phyloP scores from a whole-genome alignment of 2,888 invertebrate genomes.

The Luffia ferchaultella region DNA sequence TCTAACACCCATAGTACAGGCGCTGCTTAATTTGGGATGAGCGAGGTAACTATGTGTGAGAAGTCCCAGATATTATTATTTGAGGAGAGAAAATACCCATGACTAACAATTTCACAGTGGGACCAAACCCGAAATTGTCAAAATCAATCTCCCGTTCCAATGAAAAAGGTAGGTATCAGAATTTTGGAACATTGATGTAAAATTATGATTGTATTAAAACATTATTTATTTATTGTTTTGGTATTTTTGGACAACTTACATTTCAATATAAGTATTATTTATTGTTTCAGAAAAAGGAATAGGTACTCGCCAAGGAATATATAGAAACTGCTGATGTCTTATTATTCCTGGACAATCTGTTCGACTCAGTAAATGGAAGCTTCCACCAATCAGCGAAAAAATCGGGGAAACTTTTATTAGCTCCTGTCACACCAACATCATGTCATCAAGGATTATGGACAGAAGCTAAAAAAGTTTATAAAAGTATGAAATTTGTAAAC shows the following conservation, averaged over 20 bases:
- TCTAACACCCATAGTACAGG: too few relatives aligned
- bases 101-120: not conserved
- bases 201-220: not conserved
- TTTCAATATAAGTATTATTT: not conserved
- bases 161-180: too few relatives aligned
- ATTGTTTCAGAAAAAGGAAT: conserved; percentile 6
- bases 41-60: too few relatives aligned
- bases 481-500: too few relatives aligned
- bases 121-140: not conserved
- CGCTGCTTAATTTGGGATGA: too few relatives aligned
- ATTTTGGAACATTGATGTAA: too few relatives aligned
- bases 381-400: not conserved
- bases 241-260: not conserved
- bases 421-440: not conserved
- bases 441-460: conserved; percentile 1
- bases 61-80: too few relatives aligned
- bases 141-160: not conserved
- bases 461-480: conserved; percentile 3
- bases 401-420: conserved; percentile 2
- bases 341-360: conserved; percentile 2
- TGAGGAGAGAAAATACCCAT: not conserved
- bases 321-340: not conserved
- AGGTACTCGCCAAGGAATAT: not conserved
- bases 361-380: conserved; percentile 2
- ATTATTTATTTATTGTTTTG: not conserved